Evolutionary conservation across 2,888 invertebrate species (phyloP).

Genomic region (Trachelus iudaicus): DNA sequence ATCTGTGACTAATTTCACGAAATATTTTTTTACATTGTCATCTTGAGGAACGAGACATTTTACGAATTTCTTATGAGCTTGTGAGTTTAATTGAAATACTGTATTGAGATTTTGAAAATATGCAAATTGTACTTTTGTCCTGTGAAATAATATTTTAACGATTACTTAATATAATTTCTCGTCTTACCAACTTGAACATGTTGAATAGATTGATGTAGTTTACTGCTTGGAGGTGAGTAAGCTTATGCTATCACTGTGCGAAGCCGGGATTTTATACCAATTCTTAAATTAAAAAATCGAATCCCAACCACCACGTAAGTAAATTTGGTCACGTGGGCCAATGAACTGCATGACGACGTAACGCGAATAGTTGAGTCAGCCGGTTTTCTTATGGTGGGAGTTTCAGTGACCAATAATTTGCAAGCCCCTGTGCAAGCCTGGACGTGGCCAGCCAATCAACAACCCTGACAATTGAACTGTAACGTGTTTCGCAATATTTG

Average conservation of each 20-base stretch:
- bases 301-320: constrained; percentile 23
- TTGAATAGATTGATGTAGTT: constrained; percentile 52
- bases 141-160: constrained; percentile 2
- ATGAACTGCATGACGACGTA: constrained; percentile 47
- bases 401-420: constrained; percentile 5
- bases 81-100: not conserved
- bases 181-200: constrained; percentile 65
- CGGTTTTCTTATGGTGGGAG: constrained; percentile 22
- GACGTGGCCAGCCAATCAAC: not conserved
- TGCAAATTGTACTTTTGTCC: not conserved
- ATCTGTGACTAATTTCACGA: not conserved
- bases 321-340: constrained; percentile 51
- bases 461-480: not conserved
- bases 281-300: constrained; percentile 48
- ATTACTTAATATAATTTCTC: constrained; percentile 9
- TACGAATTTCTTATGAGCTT: not conserved
- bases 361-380: constrained; percentile 55
- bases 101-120: not conserved
- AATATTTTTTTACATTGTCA: not conserved
- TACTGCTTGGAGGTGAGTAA: constrained; percentile 58
- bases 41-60: not conserved
- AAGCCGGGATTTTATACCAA: constrained; percentile 56
- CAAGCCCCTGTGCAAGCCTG: not conserved
- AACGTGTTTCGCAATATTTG: constrained; percentile 1
- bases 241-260: constrained; percentile 45